phyloP scores from a whole-genome alignment of 2,888 invertebrate species.

The Drosophila incognita region DNA sequence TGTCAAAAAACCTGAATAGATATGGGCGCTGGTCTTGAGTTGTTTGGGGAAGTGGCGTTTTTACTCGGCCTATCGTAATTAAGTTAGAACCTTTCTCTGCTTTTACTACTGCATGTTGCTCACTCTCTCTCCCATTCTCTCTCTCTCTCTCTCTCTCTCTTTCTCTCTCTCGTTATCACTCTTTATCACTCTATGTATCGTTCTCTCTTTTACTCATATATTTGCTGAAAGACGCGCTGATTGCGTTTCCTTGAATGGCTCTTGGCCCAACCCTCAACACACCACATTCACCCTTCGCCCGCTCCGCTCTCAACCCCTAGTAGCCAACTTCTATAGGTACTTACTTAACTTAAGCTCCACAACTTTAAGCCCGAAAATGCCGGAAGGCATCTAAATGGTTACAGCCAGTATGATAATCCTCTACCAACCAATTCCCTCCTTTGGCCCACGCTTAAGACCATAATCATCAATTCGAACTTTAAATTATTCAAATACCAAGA shows the following conservation, averaged over 20 bases:
- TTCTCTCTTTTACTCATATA: not conserved
- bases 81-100: slow-evolving; percentile 71
- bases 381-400: slow-evolving; percentile 27
- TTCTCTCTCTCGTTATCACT: not conserved
- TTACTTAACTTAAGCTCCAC: slow-evolving; percentile 54
- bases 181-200: not conserved
- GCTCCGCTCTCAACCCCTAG: not conserved
- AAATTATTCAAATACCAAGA: slow-evolving; percentile 32
- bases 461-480: slow-evolving; percentile 18
- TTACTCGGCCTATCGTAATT: slow-evolving; percentile 58
- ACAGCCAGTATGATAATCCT: slow-evolving; percentile 32
- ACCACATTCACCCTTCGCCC: not conserved
- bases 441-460: slow-evolving; percentile 8
- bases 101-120: slow-evolving; percentile 15
- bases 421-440: not conserved
- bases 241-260: slow-evolving; percentile 62
- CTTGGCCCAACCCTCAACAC: slow-evolving; percentile 28
- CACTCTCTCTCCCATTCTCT: not conserved
- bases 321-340: slow-evolving; percentile 29
- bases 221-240: slow-evolving; percentile 58
- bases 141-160: not conserved
- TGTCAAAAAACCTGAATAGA: slow-evolving; percentile 44
- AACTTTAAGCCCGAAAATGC: slow-evolving; percentile 35
- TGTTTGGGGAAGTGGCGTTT: not conserved
- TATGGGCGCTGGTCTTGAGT: not conserved